Evolutionary conservation across 1,140 invertebrate species (phyloP).

Genomic region (Hycleus phaleratus): DNA sequence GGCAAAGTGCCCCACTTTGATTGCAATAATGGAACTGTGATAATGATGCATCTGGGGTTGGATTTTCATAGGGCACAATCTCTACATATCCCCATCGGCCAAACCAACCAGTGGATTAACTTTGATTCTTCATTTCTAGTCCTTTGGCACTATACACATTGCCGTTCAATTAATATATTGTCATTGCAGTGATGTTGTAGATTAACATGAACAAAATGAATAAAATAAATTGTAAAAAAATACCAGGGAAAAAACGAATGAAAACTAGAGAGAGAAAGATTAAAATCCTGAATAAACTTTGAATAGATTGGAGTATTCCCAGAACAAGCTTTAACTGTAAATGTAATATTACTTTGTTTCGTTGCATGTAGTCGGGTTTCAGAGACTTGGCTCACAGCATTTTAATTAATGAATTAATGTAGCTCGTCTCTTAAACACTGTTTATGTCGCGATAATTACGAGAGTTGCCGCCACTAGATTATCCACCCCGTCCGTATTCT

Average conservation of each 20-base stretch:
- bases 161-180: too few relatives aligned
- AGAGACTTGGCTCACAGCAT: slow-evolving; percentile 34
- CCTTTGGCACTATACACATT: too few relatives aligned
- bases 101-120: too few relatives aligned
- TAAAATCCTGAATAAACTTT: neutral
- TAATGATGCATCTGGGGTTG: too few relatives aligned
- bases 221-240: neutral
- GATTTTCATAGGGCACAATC: too few relatives aligned
- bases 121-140: too few relatives aligned
- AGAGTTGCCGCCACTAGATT: slow-evolving; percentile 36
- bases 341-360: slow-evolving; percentile 26
- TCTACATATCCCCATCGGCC: too few relatives aligned
- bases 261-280: neutral
- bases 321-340: neutral
- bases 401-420: slow-evolving; percentile 44
- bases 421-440: slow-evolving; percentile 41
- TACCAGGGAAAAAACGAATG: too few relatives aligned
- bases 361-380: slow-evolving; percentile 33
- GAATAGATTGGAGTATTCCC: neutral
- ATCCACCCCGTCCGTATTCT: slow-evolving; percentile 14
- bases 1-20: too few relatives aligned
- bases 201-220: too few relatives aligned
- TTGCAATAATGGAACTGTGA: too few relatives aligned
- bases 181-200: too few relatives aligned
- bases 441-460: slow-evolving; percentile 42